Conservation (phyloP, 2,797 vertebrate genomes). For the Mormyrus hasselquistii region DNA sequence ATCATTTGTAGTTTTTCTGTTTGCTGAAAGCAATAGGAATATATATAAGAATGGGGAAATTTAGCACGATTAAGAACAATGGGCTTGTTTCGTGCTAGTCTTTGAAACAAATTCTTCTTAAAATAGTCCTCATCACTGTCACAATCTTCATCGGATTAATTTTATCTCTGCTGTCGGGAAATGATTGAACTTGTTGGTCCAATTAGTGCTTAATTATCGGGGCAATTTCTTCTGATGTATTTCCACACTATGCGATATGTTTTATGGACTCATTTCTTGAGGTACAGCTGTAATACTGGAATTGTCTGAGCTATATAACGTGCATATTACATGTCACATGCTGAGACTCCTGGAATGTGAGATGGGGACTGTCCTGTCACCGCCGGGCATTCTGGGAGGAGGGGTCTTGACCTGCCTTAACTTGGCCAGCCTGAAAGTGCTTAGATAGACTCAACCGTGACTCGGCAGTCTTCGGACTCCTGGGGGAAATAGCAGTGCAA, state of each 20-base stretch:
- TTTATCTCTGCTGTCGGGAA: background rate
- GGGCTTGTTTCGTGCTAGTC: background rate
- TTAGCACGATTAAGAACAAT: background rate
- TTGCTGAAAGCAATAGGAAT: background rate
- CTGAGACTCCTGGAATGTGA: background rate
- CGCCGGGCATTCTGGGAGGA: background rate
- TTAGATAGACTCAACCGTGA: background rate
- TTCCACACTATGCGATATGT: background rate
- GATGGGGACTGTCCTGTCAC: background rate
- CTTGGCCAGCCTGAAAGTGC: background rate
- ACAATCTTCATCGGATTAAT: background rate
- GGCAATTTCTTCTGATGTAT: background rate
- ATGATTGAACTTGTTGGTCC: conserved; percentile 14
- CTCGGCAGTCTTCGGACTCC: background rate
- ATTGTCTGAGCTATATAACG: background rate
- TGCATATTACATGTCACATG: background rate
- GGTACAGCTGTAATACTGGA: background rate
- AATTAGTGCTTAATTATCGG: background rate
- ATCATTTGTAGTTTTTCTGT: background rate
- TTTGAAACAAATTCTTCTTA: background rate
- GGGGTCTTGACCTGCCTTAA: conserved; percentile 14
- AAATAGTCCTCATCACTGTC: background rate
- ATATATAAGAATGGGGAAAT: background rate
- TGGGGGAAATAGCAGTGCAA: background rate
- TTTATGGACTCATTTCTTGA: background rate